Evolutionary conservation across 1,140 invertebrate genomes (phyloP), one percentile per base, ranked within the genome.

Genomic region (Nasonia giraulti): DNA sequence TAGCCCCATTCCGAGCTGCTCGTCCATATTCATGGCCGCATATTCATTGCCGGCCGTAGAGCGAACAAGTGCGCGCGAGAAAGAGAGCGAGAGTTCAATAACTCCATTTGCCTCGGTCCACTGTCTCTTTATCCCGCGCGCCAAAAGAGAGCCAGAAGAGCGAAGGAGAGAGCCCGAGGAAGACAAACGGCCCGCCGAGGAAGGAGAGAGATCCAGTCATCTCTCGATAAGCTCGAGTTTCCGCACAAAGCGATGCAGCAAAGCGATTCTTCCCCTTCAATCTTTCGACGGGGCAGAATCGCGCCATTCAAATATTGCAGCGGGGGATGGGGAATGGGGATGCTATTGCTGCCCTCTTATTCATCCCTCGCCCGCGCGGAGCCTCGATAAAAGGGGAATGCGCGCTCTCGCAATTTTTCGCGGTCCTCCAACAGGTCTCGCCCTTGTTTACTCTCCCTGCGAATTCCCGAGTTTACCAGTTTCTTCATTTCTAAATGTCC

Each of bases 81-180:
- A 27, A 27, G 27, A 27, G 27, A 27, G 0, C 27, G 27, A 27
- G 27, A 80, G 78, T 80, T 80, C 79, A 47, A 80, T 80, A 80
- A 80, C 79, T 80, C 79, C 66, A 68, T 80, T 80, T 80, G 79
- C 62, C 40, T 68, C 33, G 62, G 79, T 69, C 33, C 79, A 68
- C 62, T 80, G 62, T 71, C 69, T 68, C 79, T 80, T 80, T 80
- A 44, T 68, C 79, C 62, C 1, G 17, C 11, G 62, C 31, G 12
- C 55, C 55, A 11, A 4, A 3, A 40, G 27, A 62, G 20, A 69
- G 62, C 79, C 27, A 69, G n/a, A n/a, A n/a, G n/a, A n/a, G n/a
- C n/a, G n/a, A n/a, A n/a, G n/a, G n/a, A n/a, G n/a, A n/a, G n/a
- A n/a, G n/a, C n/a, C n/a, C n/a, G n/a, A n/a, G n/a, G n/a, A n/a